A percentile compares a stretch with the other conserved stretches of the same genome.
Evolutionary conservation across 2,797 vertebrate species (phyloP).

Genomic region (Poeciliopsis turneri): DNA sequence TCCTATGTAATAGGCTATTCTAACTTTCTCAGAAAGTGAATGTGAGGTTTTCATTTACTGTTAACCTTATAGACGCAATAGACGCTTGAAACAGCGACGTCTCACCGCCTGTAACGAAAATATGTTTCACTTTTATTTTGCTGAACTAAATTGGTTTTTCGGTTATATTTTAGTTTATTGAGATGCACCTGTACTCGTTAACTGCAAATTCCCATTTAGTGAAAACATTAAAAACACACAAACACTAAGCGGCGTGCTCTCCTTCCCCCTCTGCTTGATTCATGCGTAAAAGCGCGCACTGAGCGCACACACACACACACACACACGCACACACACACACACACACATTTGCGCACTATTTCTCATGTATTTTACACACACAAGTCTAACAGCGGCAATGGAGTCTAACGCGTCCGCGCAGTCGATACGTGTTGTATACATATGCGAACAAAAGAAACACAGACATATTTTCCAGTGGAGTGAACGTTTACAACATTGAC

Average conservation of each 20-base stretch:
- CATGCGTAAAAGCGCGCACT: conserved; percentile 71
- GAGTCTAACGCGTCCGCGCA: conserved; percentile 46
- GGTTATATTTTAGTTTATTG: not conserved
- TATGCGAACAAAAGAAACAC: conserved; percentile 65
- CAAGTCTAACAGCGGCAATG: conserved; percentile 30
- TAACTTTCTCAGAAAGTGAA: not conserved
- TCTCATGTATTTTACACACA: conserved; percentile 43
- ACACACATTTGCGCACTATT: conserved; percentile 51
- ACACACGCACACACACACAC: not conserved
- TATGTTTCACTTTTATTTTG: not conserved
- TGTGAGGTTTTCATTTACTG: not conserved
- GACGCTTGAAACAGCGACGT: not conserved
- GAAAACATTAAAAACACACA: conserved; percentile 45
- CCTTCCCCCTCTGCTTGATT: conserved; percentile 68
- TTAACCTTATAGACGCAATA: not conserved
- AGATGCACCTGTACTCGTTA: conserved; percentile 7
- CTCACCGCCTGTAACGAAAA: not conserved
- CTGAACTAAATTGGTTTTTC: not conserved
- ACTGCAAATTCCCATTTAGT: conserved; percentile 69
- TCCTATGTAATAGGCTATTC: not conserved
- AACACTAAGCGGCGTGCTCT: conserved; percentile 33
- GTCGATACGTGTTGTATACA: conserved; percentile 72
- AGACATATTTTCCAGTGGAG: conserved; percentile 77
- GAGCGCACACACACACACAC: conserved; percentile 23
- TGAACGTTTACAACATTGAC: conserved; percentile 79